A percentile compares a stretch with the other conserved stretches of the same genome.
These are phyloP conservation scores for Limanda limanda DNA, from an alignment of 2,113 vertebrate species.

Conservation along the genomic window DNA sequence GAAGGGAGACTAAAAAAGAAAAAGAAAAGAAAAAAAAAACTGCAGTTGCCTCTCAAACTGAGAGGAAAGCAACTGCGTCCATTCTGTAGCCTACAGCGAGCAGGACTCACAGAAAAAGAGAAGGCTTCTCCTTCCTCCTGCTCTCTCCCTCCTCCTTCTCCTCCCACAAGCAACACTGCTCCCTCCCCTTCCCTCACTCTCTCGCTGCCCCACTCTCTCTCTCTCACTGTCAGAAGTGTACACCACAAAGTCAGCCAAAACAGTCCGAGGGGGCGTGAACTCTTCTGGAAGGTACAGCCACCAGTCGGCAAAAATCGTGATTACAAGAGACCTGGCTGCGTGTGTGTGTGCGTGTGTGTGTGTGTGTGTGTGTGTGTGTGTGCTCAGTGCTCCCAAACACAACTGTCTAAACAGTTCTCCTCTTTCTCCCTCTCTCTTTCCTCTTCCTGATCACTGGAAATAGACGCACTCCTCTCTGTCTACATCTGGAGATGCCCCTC, in stretches of 20 bases:
- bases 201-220: slow-evolving; percentile 40
- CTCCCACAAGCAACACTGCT: slow-evolving; percentile 78
- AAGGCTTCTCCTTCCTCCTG: slow-evolving; percentile 70
- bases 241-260: slow-evolving; percentile 83
- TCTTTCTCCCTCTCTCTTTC: background rate
- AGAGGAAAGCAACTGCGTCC: slow-evolving; percentile 76
- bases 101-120: slow-evolving; percentile 77
- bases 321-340: slow-evolving; percentile 72
- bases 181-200: slow-evolving; percentile 63
- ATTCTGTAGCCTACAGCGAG: slow-evolving; percentile 76
- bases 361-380: slow-evolving; percentile 14
- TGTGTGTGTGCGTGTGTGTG: slow-evolving; percentile 21
- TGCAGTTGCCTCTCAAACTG: slow-evolving; percentile 66
- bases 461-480: slow-evolving; percentile 54
- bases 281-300: slow-evolving; percentile 86
- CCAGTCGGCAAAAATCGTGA: slow-evolving; percentile 77
- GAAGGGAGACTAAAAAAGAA: slow-evolving; percentile 29
- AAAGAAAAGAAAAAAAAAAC: slow-evolving; percentile 13
- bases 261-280: slow-evolving; percentile 87
- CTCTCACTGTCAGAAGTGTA: slow-evolving; percentile 67
- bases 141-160: slow-evolving; percentile 77
- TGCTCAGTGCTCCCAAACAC: slow-evolving; percentile 44
- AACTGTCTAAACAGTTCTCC: slow-evolving; percentile 84
- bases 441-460: slow-evolving; percentile 73
- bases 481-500: slow-evolving; percentile 33